Conservation (phyloP, 2,888 invertebrate species). For the Sympetrum striolatum region DNA sequence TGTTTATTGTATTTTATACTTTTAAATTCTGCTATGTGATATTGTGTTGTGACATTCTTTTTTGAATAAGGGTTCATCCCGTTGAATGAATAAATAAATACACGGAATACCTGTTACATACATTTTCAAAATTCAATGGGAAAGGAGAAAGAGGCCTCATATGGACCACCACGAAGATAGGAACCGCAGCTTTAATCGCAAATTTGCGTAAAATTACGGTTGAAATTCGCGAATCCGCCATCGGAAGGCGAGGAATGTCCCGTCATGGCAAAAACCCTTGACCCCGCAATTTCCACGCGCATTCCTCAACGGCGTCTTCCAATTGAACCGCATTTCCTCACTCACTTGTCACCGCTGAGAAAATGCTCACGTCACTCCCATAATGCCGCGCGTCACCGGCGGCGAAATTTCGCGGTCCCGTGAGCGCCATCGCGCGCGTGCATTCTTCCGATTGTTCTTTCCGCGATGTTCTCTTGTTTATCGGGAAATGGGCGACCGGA, state of each 20-base stretch:
- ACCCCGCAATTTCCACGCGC: background rate
- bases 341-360: conserved; percentile 10
- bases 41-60: no score
- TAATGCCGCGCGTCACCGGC: background rate
- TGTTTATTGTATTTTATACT: no score
- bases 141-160: background rate
- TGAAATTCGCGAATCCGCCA: background rate
- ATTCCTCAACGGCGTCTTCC: background rate
- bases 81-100: no score
- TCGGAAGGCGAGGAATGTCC: no score
- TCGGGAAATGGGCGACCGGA: background rate
- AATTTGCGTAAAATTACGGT: background rate
- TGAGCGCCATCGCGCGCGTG: background rate
- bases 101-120: no score
- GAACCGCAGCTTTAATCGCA: background rate
- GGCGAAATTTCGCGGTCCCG: background rate
- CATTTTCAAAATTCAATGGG: no score
- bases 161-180: background rate
- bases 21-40: no score
- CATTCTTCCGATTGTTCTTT: background rate
- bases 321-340: background rate
- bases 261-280: background rate
- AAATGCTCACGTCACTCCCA: background rate
- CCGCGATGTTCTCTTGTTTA: background rate
- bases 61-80: no score